These are phyloP conservation scores for Barbus barbus DNA, from an alignment of 2,113 vertebrate species.

Conservation along the genomic window DNA sequence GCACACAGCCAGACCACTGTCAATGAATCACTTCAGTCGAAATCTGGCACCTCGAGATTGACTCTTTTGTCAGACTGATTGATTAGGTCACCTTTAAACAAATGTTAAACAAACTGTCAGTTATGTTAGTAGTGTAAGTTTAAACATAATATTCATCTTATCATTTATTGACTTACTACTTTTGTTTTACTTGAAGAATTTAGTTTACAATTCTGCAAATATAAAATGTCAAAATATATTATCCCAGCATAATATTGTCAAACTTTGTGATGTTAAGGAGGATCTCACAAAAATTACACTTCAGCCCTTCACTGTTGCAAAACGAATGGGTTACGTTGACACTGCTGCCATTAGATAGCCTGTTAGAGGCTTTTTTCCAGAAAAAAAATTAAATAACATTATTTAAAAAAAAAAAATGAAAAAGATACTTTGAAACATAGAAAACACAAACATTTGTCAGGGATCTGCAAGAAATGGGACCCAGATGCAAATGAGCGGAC, in stretches of 20 bases:
- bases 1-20: neutral
- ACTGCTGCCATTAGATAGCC: neutral
- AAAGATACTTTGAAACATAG: neutral
- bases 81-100: conserved; percentile 5
- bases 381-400: neutral
- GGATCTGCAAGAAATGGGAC: too few relatives aligned
- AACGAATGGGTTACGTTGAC: neutral
- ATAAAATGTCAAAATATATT: neutral
- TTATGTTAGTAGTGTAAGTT: neutral
- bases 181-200: neutral
- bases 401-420: neutral
- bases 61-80: conserved; percentile 13
- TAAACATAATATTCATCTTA: neutral
- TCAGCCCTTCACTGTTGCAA: too few relatives aligned
- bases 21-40: conserved; percentile 13
- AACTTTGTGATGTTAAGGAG: neutral
- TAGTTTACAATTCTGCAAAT: neutral
- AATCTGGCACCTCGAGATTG: neutral
- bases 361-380: neutral
- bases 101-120: neutral
- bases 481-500: too few relatives aligned
- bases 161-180: neutral
- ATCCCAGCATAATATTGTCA: neutral
- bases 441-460: too few relatives aligned
- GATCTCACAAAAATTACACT: neutral